Evolutionary conservation across 37 sponge, comb jelly and placozoan genomes (phyloP).

Genomic region (Chondrosia reniformis): DNA sequence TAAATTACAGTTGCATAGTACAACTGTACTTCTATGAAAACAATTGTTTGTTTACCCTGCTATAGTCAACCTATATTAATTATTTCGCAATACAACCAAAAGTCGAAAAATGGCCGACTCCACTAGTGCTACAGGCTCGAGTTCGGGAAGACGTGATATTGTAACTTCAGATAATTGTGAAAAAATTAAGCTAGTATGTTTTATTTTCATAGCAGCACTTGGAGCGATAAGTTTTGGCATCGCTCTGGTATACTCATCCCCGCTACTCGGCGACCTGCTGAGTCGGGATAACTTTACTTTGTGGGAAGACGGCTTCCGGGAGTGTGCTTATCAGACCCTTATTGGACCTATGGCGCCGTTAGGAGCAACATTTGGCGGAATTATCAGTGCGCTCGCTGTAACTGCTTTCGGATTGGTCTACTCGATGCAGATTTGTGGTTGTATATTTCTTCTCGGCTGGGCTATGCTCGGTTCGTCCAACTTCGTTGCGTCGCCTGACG

Average conservation of each 20-base stretch:
- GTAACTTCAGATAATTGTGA: too few species aligned
- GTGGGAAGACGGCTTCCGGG: neutral
- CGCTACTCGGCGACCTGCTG: neutral
- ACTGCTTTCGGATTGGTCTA: constrained; percentile 34
- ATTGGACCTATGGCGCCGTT: constrained; percentile 30
- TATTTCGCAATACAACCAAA: too few species aligned
- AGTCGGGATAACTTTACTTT: neutral
- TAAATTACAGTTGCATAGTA: neutral
- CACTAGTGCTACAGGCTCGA: too few species aligned
- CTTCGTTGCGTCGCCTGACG: neutral
- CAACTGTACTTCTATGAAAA: neutral
- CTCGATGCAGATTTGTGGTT: constrained; percentile 33
- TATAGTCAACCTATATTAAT: neutral
- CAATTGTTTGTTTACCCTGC: neutral
- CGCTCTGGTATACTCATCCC: neutral
- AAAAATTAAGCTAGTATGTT: too few species aligned
- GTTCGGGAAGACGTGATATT: too few species aligned
- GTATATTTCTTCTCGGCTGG: constrained; percentile 51
- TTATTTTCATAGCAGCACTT: neutral
- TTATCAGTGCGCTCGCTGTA: neutral
- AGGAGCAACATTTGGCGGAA: constrained; percentile 59
- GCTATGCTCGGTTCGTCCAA: constrained; percentile 18
- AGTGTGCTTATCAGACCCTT: constrained; percentile 1
- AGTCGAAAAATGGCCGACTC: too few species aligned
- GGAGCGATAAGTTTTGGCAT: neutral